Evolutionary conservation across 2,113 vertebrate species (phyloP).

Genomic region (Pogona vitticeps): DNA sequence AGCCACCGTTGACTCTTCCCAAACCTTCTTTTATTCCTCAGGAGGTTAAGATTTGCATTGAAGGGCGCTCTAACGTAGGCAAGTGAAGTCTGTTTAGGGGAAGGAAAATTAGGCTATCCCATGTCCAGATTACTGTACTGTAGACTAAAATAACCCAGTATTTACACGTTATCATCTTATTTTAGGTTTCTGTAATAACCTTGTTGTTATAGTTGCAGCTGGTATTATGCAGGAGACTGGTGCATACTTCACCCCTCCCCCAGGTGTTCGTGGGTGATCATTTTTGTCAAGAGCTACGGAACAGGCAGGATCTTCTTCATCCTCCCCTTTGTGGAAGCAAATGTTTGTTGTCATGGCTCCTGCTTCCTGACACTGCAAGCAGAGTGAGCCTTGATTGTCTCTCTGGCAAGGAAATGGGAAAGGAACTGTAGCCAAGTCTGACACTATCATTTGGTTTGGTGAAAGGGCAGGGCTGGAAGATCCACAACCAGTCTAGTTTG

Average conservation of each 20-base stretch:
- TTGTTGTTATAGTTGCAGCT: conserved; percentile 86
- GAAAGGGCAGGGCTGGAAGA: neutral
- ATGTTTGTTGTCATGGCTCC: conserved; percentile 66
- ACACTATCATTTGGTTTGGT: neutral
- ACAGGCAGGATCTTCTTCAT: conserved; percentile 67
- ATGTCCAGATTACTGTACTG: conserved; percentile 91
- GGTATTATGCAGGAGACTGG: conserved; percentile 84
- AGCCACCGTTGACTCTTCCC: conserved; percentile 93
- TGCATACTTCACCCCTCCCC: conserved; percentile 80
- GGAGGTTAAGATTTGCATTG: conserved; percentile 98
- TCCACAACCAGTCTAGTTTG: conserved; percentile 15
- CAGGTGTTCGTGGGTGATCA: conserved; percentile 71
- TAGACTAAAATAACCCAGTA: conserved; percentile 89
- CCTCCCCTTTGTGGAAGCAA: conserved; percentile 64
- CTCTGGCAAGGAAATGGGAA: conserved; percentile 45
- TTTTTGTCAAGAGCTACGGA: conserved; percentile 63
- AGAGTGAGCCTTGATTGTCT: conserved; percentile 61
- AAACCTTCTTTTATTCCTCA: conserved; percentile 97
- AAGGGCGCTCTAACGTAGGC: conserved; percentile 97
- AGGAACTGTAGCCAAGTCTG: conserved; percentile 59
- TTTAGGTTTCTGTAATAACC: conserved; percentile 90
- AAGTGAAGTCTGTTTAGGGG: conserved; percentile 84
- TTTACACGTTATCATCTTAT: conserved; percentile 91
- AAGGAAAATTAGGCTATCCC: conserved; percentile 74
- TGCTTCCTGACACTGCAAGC: conserved; percentile 62